phyloP scores from a whole-genome alignment of 2,797 vertebrate genomes.

The Enteromius afrohamiltoni region DNA sequence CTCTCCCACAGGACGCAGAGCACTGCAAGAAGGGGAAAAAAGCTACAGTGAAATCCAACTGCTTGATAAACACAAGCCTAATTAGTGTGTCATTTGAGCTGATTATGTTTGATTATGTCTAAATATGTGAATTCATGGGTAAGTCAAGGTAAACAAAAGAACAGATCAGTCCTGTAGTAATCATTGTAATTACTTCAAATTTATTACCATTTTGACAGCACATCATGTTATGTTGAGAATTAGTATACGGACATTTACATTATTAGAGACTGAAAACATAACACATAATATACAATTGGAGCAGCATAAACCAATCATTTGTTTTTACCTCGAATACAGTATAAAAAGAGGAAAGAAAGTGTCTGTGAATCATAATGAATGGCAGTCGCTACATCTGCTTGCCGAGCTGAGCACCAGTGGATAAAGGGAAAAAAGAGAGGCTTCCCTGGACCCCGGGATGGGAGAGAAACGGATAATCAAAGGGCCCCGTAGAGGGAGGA shows the following conservation, averaged over 20 bases:
- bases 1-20: slow-evolving; percentile 91
- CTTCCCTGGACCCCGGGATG: slow-evolving; percentile 61
- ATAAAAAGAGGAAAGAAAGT: slow-evolving; percentile 8
- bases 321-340: background rate
- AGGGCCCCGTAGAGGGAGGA: slow-evolving; percentile 79
- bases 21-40: slow-evolving; percentile 84
- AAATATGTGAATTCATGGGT: background rate
- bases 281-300: background rate
- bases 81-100: slow-evolving; percentile 20
- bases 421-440: slow-evolving; percentile 60
- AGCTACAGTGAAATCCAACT: slow-evolving; percentile 31
- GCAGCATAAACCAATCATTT: background rate
- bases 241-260: slow-evolving; percentile 5
- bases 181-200: slow-evolving; percentile 5
- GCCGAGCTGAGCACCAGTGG: slow-evolving; percentile 74
- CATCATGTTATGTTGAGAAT: background rate
- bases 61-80: slow-evolving; percentile 27
- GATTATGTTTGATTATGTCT: slow-evolving; percentile 16
- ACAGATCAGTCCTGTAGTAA: slow-evolving; percentile 18
- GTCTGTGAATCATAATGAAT: slow-evolving; percentile 66
- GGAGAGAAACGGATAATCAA: slow-evolving; percentile 79
- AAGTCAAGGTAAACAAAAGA: slow-evolving; percentile 20
- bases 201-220: slow-evolving; percentile 15
- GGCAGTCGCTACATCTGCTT: slow-evolving; percentile 70
- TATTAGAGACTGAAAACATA: background rate